Evolutionary conservation across 2,797 vertebrate species (phyloP).

Genomic region (Gephyroberyx darwinii): DNA sequence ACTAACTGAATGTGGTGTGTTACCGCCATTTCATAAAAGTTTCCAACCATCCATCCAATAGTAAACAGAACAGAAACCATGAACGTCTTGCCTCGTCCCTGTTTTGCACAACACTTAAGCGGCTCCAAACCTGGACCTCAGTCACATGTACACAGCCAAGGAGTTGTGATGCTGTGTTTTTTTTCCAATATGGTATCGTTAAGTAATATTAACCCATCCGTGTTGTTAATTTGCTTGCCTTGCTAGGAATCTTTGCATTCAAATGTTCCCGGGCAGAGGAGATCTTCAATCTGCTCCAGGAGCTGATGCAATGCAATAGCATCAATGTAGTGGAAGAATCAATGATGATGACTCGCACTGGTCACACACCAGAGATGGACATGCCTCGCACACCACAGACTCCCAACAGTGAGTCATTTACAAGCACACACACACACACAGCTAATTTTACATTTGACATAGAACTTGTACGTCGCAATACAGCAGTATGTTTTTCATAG

Average conservation of each 20-base stretch:
- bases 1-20: background rate
- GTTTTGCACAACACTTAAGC: background rate
- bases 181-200: background rate
- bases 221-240: constrained; percentile 18
- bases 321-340: constrained; percentile 98
- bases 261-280: constrained; percentile 97
- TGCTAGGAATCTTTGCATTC: constrained; percentile 96
- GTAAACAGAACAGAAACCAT: too few relatives aligned
- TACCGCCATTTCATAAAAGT: background rate
- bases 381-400: constrained; percentile 88
- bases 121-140: background rate
- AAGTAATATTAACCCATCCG: background rate
- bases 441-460: constrained; percentile 34
- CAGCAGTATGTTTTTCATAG: constrained; percentile 15
- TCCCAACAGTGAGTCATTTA: constrained; percentile 82
- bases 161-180: too few relatives aligned
- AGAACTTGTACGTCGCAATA: constrained; percentile 31
- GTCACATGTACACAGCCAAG: too few relatives aligned
- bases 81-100: too few relatives aligned
- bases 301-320: constrained; percentile 99
- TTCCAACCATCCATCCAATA: too few relatives aligned
- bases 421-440: constrained; percentile 21
- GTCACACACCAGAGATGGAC: constrained; percentile 88
- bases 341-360: constrained; percentile 88
- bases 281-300: constrained; percentile 97